phyloP scores from a whole-genome alignment of 2,888 invertebrate species.

The Eupithecia subumbrata region DNA sequence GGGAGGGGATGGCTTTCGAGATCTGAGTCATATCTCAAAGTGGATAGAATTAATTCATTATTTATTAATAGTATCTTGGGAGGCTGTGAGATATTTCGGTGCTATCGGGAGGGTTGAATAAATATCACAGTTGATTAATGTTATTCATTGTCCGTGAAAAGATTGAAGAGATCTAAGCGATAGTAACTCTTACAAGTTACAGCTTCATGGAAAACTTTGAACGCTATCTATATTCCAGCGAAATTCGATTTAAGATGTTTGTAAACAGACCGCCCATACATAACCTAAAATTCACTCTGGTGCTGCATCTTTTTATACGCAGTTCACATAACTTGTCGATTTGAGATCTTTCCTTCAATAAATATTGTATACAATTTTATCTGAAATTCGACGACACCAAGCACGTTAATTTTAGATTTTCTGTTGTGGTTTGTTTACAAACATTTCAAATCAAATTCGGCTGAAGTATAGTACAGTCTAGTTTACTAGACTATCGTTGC shows the following conservation, averaged over 20 bases:
- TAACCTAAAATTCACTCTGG: too few relatives aligned
- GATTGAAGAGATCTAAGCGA: not conserved
- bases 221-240: not conserved
- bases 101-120: not conserved
- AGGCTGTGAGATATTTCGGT: not conserved
- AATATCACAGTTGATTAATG: not conserved
- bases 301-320: too few relatives aligned
- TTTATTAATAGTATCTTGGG: not conserved
- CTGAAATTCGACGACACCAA: too few relatives aligned
- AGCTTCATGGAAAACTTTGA: not conserved
- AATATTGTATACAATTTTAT: too few relatives aligned
- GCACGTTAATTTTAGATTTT: too few relatives aligned
- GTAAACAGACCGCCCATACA: too few relatives aligned
- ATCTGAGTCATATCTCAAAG: constrained; percentile 14
- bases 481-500: not conserved
- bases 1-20: constrained; percentile 9
- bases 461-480: not conserved
- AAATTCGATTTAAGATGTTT: too few relatives aligned
- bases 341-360: too few relatives aligned
- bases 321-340: too few relatives aligned
- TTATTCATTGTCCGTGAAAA: not conserved
- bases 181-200: not conserved
- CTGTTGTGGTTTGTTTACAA: too few relatives aligned
- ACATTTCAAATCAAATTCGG: too few relatives aligned
- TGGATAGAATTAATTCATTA: constrained; percentile 11